phyloP scores from a whole-genome alignment of 53 echinoderm and acorn worm species.

The Henricia sp. region DNA sequence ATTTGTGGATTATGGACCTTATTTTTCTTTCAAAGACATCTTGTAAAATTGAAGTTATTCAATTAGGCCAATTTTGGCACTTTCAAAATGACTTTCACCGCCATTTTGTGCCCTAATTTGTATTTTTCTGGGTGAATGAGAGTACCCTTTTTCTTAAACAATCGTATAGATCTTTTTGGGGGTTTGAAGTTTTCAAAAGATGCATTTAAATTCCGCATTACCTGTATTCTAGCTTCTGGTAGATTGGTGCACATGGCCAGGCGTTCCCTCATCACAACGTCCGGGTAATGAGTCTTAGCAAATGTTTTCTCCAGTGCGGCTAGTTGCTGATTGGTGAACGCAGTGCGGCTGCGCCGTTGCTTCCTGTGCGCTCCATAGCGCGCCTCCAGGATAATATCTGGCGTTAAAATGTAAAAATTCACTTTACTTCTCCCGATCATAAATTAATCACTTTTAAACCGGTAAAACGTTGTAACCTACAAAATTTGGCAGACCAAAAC shows the following conservation, averaged over 20 bases:
- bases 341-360: slow-evolving; percentile 98
- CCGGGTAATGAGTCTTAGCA: slow-evolving; percentile 99
- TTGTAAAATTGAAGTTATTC: too few relatives aligned
- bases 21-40: background rate
- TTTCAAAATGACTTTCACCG: too few relatives aligned
- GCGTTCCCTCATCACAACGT: slow-evolving; percentile 94
- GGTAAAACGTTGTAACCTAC: too few relatives aligned
- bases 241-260: slow-evolving; percentile 99
- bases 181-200: background rate
- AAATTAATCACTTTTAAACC: too few relatives aligned
- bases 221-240: slow-evolving; percentile 97
- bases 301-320: slow-evolving; percentile 99
- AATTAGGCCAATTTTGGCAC: too few relatives aligned
- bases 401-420: too few relatives aligned
- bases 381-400: slow-evolving; percentile 97
- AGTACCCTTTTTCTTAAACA: too few relatives aligned
- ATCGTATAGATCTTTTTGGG: background rate
- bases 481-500: too few relatives aligned
- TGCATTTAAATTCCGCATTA: too few relatives aligned
- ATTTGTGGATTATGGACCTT: background rate
- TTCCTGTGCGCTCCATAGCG: slow-evolving; percentile 96
- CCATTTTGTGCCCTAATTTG: too few relatives aligned
- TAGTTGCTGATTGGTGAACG: slow-evolving; percentile 99
- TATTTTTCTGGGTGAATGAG: too few relatives aligned
- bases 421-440: too few relatives aligned